These are phyloP conservation scores for Hermatobates lingyangjiaoensis DNA, from an alignment of 1,140 invertebrate species.

Conservation along the genomic window DNA sequence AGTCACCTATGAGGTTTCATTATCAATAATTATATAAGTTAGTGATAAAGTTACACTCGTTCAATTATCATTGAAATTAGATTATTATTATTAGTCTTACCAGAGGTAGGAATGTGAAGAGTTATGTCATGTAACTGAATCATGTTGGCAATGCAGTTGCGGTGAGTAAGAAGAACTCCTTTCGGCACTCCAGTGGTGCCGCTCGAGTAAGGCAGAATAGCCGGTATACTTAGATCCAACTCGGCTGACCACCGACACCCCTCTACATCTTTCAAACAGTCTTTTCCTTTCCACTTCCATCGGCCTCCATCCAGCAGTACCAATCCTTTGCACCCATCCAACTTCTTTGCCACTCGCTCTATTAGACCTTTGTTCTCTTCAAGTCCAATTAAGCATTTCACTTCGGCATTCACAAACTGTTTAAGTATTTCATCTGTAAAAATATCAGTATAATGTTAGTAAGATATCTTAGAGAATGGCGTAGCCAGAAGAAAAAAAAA, in stretches of 20 bases:
- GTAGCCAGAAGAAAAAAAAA: too few relatives aligned
- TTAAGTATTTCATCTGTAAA: not conserved
- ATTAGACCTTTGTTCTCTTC: not conserved
- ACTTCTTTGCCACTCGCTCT: not conserved
- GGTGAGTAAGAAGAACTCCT: slow-evolving; percentile 70
- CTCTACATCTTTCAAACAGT: not conserved
- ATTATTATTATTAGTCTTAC: not conserved
- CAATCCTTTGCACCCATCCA: not conserved
- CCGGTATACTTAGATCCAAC: slow-evolving; percentile 16
- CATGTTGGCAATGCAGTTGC: slow-evolving; percentile 47
- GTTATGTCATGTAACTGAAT: not conserved
- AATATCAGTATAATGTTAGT: too few relatives aligned
- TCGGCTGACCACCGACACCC: not conserved
- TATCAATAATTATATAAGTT: not conserved
- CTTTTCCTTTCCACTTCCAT: not conserved
- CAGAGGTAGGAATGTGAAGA: not conserved
- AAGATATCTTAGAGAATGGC: too few relatives aligned
- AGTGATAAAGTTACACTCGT: not conserved
- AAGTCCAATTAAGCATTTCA: not conserved
- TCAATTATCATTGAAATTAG: not conserved
- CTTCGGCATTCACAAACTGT: not conserved
- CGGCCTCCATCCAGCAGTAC: not conserved
- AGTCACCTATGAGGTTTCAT: not conserved
- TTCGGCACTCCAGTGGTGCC: slow-evolving; percentile 82
- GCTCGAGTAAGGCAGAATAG: slow-evolving; percentile 51